A percentile compares a stretch with the other conserved stretches of the same genome.
Conservation (phyloP, 2,888 invertebrate genomes). For the Panorpa germanica region DNA sequence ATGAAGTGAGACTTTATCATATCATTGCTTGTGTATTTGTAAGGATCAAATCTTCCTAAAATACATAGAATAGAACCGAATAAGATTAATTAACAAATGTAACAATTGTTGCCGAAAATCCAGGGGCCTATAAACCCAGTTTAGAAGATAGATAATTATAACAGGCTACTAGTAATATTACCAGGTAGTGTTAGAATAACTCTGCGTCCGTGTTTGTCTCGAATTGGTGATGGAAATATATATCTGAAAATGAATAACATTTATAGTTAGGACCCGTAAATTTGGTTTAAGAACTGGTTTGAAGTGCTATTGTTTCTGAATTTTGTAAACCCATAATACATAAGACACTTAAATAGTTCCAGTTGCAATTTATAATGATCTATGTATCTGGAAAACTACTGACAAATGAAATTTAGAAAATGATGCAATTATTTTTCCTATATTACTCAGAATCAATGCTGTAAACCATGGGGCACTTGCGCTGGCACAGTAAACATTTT, state of each 20-base stretch:
- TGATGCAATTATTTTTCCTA: no score
- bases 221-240: constrained; percentile 52
- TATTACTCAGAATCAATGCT: no score
- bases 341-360: no score
- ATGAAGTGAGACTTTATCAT: constrained; percentile 50
- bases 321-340: no score
- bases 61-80: constrained; percentile 9
- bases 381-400: no score
- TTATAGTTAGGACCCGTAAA: no score
- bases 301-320: no score
- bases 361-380: no score
- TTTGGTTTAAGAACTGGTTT: no score
- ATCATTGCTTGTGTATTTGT: constrained; percentile 42
- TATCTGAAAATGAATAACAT: constrained; percentile 29
- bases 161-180: constrained; percentile 5
- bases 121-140: neutral
- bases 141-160: neutral
- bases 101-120: constrained; percentile 4
- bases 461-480: no score
- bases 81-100: constrained; percentile 3
- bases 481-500: no score
- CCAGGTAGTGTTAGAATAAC: constrained; percentile 37
- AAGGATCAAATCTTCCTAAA: constrained; percentile 46
- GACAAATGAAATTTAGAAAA: no score
- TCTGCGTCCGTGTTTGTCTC: constrained; percentile 51